phyloP scores from a whole-genome alignment of 1,140 invertebrate genomes.

The Papilio xuthus region DNA sequence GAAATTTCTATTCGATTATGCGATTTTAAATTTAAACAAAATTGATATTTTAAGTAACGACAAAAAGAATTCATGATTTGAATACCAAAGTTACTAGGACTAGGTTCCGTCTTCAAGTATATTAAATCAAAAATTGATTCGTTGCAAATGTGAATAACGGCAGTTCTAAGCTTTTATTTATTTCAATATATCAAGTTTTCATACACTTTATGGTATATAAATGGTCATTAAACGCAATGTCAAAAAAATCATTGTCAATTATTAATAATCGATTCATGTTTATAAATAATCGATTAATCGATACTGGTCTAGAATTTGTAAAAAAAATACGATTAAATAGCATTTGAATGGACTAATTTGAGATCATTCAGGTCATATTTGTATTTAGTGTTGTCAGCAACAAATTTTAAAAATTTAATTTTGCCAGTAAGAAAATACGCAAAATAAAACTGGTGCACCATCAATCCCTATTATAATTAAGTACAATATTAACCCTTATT shows the following conservation, averaged over 20 bases:
- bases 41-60: background rate
- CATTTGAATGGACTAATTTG: conserved; percentile 11
- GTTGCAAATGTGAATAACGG: background rate
- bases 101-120: too few species aligned
- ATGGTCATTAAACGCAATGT: background rate
- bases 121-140: too few species aligned
- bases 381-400: conserved; percentile 13
- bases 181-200: background rate
- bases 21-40: background rate
- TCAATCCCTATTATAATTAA: conserved; percentile 68
- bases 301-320: background rate
- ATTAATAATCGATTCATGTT: background rate
- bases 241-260: background rate
- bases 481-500: conserved; percentile 78
- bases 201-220: background rate
- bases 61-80: too few species aligned
- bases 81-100: too few species aligned
- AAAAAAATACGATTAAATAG: background rate
- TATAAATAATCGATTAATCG: background rate
- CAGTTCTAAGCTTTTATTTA: background rate
- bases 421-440: conserved; percentile 11
- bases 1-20: background rate
- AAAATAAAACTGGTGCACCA: conserved; percentile 44
- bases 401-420: conserved; percentile 4
- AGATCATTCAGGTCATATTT: conserved; percentile 26